Evolutionary conservation across 2,113 vertebrate species (phyloP).

Genomic region (Apodemus sylvaticus): DNA sequence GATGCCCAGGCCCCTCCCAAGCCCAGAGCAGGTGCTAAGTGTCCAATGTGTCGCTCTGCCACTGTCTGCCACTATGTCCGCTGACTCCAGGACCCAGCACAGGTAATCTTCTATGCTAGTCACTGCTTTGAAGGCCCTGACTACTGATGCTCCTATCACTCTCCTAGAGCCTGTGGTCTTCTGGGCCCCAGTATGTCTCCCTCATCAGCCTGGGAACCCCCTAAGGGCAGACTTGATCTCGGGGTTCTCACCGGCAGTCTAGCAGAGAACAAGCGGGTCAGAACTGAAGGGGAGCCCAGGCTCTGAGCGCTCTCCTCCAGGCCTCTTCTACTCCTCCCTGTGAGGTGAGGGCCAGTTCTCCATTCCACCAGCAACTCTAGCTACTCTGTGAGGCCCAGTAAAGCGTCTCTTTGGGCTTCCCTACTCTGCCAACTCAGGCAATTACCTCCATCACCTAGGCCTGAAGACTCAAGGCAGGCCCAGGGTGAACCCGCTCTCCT

Average conservation of each 20-base stretch:
- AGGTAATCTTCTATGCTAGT: neutral
- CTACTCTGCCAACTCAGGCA: neutral
- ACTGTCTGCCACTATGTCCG: neutral
- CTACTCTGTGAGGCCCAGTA: neutral
- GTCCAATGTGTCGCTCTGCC: neutral
- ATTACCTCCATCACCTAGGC: neutral
- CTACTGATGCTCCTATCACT: neutral
- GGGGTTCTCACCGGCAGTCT: neutral
- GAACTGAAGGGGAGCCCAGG: neutral
- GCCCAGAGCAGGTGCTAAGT: neutral
- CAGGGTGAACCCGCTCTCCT: neutral
- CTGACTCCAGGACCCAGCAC: neutral
- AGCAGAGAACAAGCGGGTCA: accelerated
- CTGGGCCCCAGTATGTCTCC: neutral
- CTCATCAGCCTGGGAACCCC: neutral
- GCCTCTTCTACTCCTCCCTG: neutral
- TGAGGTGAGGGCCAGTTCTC: neutral
- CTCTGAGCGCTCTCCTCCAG: neutral
- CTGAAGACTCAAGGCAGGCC: neutral
- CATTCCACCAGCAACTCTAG: neutral
- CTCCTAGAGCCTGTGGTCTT: neutral
- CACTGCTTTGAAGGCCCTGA: neutral
- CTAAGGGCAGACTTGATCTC: neutral
- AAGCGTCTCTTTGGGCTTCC: neutral
- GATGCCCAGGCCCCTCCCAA: neutral